Conservation (phyloP, 2,888 invertebrate species). For the Volucella inflata region DNA sequence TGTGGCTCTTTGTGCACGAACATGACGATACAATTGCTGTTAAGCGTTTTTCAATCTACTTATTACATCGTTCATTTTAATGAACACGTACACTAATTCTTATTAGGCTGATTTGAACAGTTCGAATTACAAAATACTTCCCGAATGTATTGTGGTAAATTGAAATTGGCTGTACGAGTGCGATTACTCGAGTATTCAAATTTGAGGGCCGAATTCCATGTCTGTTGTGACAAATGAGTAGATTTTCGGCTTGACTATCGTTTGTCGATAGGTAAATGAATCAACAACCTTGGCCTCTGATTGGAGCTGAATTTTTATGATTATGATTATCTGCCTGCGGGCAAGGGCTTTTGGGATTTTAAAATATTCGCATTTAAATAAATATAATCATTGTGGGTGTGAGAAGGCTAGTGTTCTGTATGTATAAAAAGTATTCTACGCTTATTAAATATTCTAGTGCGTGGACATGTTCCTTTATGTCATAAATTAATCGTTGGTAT, state of each 20-base stretch:
- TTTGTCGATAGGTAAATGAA: slow-evolving; percentile 45
- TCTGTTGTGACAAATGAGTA: slow-evolving; percentile 63
- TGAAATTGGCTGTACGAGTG: slow-evolving; percentile 2
- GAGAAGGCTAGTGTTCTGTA: no score
- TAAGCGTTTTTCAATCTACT: slow-evolving; percentile 9
- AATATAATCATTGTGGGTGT: no score
- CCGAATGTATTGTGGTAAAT: not conserved
- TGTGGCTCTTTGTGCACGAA: not conserved
- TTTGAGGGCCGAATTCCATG: slow-evolving; percentile 46
- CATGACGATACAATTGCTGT: not conserved
- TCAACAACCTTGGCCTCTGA: slow-evolving; percentile 65
- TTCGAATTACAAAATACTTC: slow-evolving; percentile 26
- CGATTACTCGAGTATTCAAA: slow-evolving; percentile 49
- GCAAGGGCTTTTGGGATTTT: slow-evolving; percentile 45
- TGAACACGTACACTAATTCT: slow-evolving; percentile 62
- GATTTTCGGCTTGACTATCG: slow-evolving; percentile 40
- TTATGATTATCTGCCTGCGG: slow-evolving; percentile 57
- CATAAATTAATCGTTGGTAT: no score
- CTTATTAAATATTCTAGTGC: slow-evolving; percentile 1
- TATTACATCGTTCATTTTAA: slow-evolving; percentile 44
- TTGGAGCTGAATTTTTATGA: slow-evolving; percentile 60
- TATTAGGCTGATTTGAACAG: slow-evolving; percentile 42
- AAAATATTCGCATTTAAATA: no score
- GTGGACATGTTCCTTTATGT: no score
- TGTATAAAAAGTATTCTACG: no score